A percentile compares a stretch with the other conserved stretches of the same genome.
phyloP scores from a whole-genome alignment of 2,888 invertebrate genomes.

The Cerceris rybyensis region DNA sequence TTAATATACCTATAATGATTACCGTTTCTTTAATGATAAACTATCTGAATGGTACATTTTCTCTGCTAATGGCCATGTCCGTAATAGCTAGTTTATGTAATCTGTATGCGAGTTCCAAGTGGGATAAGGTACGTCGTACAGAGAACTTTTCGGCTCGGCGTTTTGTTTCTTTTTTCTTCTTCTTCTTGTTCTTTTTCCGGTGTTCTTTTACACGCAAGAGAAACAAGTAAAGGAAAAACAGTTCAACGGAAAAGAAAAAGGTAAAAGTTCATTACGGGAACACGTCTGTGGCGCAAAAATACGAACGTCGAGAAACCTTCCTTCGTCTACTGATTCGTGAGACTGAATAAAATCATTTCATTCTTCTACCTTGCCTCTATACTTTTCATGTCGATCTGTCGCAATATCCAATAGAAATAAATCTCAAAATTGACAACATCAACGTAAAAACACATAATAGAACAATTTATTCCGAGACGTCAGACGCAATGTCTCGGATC shows the following conservation, averaged over 20 bases:
- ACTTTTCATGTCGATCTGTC: neutral
- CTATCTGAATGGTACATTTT: constrained; percentile 78
- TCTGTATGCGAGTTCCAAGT: constrained; percentile 77
- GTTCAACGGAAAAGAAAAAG: constrained; percentile 41
- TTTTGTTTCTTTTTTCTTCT: constrained; percentile 24
- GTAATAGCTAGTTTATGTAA: constrained; percentile 73
- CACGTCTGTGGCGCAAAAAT: constrained; percentile 71
- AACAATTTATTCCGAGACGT: neutral
- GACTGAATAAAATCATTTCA: neutral
- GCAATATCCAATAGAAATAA: neutral
- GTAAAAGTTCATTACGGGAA: constrained; percentile 66
- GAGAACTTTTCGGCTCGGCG: constrained; percentile 72
- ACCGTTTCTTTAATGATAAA: constrained; percentile 79
- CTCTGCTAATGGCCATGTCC: constrained; percentile 78
- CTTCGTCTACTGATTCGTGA: constrained; percentile 51
- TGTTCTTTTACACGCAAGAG: constrained; percentile 42
- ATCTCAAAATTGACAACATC: neutral
- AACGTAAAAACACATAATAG: neutral
- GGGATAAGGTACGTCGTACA: constrained; percentile 78
- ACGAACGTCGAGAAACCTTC: constrained; percentile 68
- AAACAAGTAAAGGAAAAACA: constrained; percentile 42
- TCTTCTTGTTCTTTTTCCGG: constrained; percentile 17
- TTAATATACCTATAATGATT: constrained; percentile 80
- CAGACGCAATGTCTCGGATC: neutral
- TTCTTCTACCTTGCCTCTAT: neutral